phyloP scores from a whole-genome alignment of 1,140 invertebrate species.

The Drosophila tsacasi region DNA sequence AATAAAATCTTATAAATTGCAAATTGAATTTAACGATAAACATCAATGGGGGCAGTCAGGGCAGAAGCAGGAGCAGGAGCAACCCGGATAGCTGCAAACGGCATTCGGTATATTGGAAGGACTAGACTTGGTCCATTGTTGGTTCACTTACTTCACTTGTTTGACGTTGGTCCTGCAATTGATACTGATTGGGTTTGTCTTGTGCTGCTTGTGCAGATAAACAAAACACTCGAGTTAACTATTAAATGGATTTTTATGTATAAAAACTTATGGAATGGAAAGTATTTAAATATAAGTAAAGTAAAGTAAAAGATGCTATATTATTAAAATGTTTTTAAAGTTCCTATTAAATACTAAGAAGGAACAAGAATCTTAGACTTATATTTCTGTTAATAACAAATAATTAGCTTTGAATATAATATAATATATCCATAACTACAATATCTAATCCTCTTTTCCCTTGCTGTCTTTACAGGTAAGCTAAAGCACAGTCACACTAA shows the following conservation, averaged over 20 bases:
- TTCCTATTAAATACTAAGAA: too few relatives aligned
- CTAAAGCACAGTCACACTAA: neutral
- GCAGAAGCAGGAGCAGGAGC: slow-evolving; percentile 2
- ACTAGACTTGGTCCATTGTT: slow-evolving; percentile 44
- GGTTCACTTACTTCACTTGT: slow-evolving; percentile 42
- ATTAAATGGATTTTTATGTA: neutral
- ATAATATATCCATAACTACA: neutral
- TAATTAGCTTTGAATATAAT: neutral
- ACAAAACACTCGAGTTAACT: slow-evolving; percentile 18
- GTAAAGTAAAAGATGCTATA: neutral
- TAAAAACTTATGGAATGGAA: neutral
- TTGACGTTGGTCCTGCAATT: slow-evolving; percentile 44
- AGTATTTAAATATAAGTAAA: neutral
- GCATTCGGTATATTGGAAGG: slow-evolving; percentile 55
- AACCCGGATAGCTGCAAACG: slow-evolving; percentile 13
- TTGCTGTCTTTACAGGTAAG: slow-evolving; percentile 29
- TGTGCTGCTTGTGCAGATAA: slow-evolving; percentile 11
- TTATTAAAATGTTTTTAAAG: neutral
- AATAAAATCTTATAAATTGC: slow-evolving; percentile 81
- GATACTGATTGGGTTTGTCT: slow-evolving; percentile 57
- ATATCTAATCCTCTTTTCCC: neutral
- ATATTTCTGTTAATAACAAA: too few relatives aligned
- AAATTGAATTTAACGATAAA: slow-evolving; percentile 83
- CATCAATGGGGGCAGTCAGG: slow-evolving; percentile 40
- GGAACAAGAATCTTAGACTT: too few relatives aligned